Conservation (phyloP, 2,888 invertebrate genomes). For the Caenorhabditis sp. region DNA sequence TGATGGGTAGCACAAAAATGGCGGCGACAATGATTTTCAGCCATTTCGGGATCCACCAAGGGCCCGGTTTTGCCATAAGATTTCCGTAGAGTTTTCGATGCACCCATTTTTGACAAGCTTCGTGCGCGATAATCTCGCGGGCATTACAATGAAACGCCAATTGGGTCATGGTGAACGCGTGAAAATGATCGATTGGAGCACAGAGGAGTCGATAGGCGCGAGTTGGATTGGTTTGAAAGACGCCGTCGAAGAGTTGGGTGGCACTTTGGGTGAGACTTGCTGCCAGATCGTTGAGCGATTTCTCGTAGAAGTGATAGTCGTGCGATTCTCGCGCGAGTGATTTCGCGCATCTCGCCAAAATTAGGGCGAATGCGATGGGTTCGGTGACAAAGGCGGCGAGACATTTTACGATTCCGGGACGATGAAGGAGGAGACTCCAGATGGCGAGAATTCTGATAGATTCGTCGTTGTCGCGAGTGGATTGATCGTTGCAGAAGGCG, state of each 20-base stretch:
- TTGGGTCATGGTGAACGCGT: conserved; percentile 58
- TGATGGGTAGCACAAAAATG: conserved; percentile 58
- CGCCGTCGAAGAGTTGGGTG: conserved; percentile 50
- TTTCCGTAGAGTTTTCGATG: conserved; percentile 72
- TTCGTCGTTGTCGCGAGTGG: conserved; percentile 46
- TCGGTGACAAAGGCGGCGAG: conserved; percentile 63
- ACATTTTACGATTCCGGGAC: conserved; percentile 59
- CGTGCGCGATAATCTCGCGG: conserved; percentile 73
- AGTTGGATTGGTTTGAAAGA: conserved; percentile 35
- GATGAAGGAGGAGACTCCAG: conserved; percentile 65
- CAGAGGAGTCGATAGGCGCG: conserved; percentile 66
- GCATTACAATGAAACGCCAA: conserved; percentile 61
- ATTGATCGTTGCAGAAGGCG: conserved; percentile 47
- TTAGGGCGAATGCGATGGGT: conserved; percentile 60
- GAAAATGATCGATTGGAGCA: conserved; percentile 53
- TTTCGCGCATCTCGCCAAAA: conserved; percentile 58
- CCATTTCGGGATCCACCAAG: conserved; percentile 56
- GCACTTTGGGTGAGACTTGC: conserved; percentile 48
- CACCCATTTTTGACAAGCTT: conserved; percentile 75
- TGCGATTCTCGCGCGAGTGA: conserved; percentile 59
- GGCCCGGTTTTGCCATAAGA: conserved; percentile 52
- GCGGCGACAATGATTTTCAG: conserved; percentile 62
- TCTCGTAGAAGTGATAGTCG: conserved; percentile 68
- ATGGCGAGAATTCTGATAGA: conserved; percentile 53
- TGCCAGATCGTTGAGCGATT: conserved; percentile 53